Evolutionary conservation across 2,888 invertebrate genomes (phyloP).

Genomic region (Drosophila heteroneura): DNA sequence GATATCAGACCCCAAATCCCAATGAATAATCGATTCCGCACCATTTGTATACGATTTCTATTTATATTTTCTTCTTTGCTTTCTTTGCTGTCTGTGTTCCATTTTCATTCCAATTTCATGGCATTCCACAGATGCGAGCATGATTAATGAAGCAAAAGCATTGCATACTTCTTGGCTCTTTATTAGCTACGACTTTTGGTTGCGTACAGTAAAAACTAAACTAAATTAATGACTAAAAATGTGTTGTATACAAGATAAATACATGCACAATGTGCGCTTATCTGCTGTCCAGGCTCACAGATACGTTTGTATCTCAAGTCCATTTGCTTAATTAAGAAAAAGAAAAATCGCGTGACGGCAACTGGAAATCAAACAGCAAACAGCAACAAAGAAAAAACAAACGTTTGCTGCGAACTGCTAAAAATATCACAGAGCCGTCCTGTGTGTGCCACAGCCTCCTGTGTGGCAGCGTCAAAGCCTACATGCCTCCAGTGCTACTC

Average conservation of each 20-base stretch:
- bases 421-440: slow-evolving; percentile 69
- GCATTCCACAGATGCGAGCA: slow-evolving; percentile 25
- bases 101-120: slow-evolving; percentile 9
- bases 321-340: slow-evolving; percentile 72
- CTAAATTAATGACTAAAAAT: slow-evolving; percentile 36
- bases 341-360: slow-evolving; percentile 23
- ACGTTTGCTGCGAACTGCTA: slow-evolving; percentile 33
- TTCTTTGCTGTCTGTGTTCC: slow-evolving; percentile 10
- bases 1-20: slow-evolving; percentile 12
- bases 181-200: slow-evolving; percentile 56
- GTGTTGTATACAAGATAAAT: slow-evolving; percentile 13
- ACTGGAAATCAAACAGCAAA: slow-evolving; percentile 14
- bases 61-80: background rate
- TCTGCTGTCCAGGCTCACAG: slow-evolving; percentile 1
- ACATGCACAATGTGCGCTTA: slow-evolving; percentile 31
- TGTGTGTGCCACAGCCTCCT: slow-evolving; percentile 33
- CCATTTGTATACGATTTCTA: slow-evolving; percentile 2
- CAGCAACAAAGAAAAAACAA: background rate
- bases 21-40: slow-evolving; percentile 37
- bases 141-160: slow-evolving; percentile 49
- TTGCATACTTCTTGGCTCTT: slow-evolving; percentile 72
- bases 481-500: slow-evolving; percentile 57
- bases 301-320: slow-evolving; percentile 48
- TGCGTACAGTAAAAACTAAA: slow-evolving; percentile 26
- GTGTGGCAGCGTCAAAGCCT: slow-evolving; percentile 14